Evolutionary conservation across 1,140 invertebrate species (phyloP).

Genomic region (Drosophila simulans): DNA sequence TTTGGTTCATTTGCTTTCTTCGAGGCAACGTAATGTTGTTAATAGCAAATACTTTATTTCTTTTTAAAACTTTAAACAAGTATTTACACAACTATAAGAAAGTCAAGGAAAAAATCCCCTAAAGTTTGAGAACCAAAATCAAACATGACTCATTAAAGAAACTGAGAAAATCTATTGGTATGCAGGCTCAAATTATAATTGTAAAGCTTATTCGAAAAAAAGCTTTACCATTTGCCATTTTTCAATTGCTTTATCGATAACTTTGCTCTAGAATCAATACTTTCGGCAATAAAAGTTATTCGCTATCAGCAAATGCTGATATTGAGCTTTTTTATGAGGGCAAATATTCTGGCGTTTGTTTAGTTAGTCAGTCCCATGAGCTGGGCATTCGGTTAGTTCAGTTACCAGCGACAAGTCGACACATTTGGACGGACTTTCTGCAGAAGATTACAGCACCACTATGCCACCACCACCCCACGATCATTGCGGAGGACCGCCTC

Average conservation of each 20-base stretch:
- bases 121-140: too few species aligned
- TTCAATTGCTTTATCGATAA: conserved; percentile 14
- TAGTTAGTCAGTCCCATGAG: conserved; percentile 7
- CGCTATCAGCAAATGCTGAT: conserved; percentile 56
- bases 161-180: neutral
- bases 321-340: conserved; percentile 36
- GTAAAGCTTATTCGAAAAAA: neutral
- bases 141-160: neutral
- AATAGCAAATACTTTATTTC: neutral
- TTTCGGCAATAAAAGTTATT: neutral
- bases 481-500: conserved; percentile 61
- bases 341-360: conserved; percentile 6
- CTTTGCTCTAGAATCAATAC: conserved; percentile 15
- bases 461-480: conserved; percentile 69
- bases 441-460: neutral
- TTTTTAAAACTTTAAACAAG: too few species aligned
- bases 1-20: neutral
- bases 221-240: neutral
- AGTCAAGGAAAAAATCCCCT: neutral
- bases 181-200: too few species aligned
- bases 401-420: conserved; percentile 31
- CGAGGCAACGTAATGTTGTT: too few species aligned
- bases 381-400: conserved; percentile 7
- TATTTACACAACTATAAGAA: neutral
- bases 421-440: conserved; percentile 23